Evolutionary conservation across 2,797 vertebrate genomes (phyloP), one percentile per base, ranked within the genome.

Genomic region (Protosalanx chinensis): DNA sequence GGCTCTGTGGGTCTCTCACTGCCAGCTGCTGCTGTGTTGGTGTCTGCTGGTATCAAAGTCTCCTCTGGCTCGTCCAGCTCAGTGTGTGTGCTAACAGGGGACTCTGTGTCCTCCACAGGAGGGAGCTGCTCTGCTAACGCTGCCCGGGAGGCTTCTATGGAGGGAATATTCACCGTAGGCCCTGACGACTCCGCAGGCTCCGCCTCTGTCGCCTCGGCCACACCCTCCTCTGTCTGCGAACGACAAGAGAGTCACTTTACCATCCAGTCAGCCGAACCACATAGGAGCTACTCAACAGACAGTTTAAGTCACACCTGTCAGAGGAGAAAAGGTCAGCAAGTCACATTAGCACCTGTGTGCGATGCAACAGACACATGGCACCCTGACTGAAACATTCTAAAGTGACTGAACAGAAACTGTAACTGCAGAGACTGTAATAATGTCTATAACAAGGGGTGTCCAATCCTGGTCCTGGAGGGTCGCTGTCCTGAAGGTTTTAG

Each of bases 161-260:
- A 74, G 37, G 86, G 88, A 82, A 91, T 90, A 75, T 78, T 92
- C 91, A 92, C 91, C 90, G 89, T 88, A 29, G 64, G 90, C 66
- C 81, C 92, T 75, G 94, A 86, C 41, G 91, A 91, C 75, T 93
- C 84, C 74, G 84, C 66, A 59, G 92, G 80, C 0, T 79, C 88
- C 60, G 91, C 91, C 84, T 94, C 89, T 2, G 90, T 90, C 86
- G 92, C 92, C 81, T 88, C 72, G 66, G 78, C 65, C 51, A 78
- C 71, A 1, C 3, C 49, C 13, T 5, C 93, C 15, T 82, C 75
- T 87, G 91, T 82, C 95, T 95, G 78, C 88, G 87, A 7, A 93
- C 89, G 63, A 94, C 85, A 93, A 94, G 85, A 29, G 89, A 1
- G 62, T 41, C 27, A 29, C 13, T 18, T 49, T 49, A 46, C 20